Evolutionary conservation across 2,888 invertebrate genomes (phyloP).

Genomic region (Limnephilus lunatus): DNA sequence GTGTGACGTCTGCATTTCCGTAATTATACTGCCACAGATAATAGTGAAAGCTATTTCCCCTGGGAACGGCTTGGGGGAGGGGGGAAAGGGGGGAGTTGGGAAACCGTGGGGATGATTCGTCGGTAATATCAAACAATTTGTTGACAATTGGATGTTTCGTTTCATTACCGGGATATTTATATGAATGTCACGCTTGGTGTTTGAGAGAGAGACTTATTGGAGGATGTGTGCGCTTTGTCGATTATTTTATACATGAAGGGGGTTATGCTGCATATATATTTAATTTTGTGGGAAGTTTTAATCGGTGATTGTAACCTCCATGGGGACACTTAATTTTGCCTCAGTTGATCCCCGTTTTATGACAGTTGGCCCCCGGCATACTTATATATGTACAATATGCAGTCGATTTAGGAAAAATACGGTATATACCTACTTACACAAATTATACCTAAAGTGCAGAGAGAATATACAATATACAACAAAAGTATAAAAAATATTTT

Average conservation of each 20-base stretch:
- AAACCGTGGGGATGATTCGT: constrained; percentile 19
- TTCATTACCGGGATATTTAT: constrained; percentile 30
- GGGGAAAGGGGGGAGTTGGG: neutral
- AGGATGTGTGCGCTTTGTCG: neutral
- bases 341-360: too few relatives aligned
- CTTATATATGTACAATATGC: too few relatives aligned
- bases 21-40: constrained; percentile 59
- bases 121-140: constrained; percentile 42
- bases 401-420: too few relatives aligned
- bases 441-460: too few relatives aligned
- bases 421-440: too few relatives aligned
- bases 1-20: constrained; percentile 65
- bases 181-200: neutral
- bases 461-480: too few relatives aligned
- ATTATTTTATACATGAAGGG: neutral
- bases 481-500: too few relatives aligned
- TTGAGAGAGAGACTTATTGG: neutral
- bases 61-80: neutral
- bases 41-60: constrained; percentile 60
- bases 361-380: too few relatives aligned
- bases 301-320: neutral
- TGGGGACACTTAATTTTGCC: neutral
- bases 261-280: neutral
- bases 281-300: neutral
- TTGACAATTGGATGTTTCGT: constrained; percentile 42